These are phyloP conservation scores for Furcula furcula DNA, from an alignment of 2,888 invertebrate species.

Conservation along the genomic window DNA sequence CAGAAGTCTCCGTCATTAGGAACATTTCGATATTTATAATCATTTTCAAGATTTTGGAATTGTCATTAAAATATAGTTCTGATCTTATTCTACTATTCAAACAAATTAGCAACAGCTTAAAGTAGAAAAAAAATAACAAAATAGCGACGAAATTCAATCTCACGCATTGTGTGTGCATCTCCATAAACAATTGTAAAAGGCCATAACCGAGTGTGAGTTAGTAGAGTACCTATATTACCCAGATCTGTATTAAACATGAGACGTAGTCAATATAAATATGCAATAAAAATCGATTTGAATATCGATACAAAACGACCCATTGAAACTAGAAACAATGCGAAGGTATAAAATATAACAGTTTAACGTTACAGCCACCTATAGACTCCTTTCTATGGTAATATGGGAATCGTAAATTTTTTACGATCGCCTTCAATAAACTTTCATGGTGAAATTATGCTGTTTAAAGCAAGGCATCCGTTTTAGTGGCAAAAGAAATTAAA, in stretches of 20 bases:
- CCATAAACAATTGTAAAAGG: constrained; percentile 8
- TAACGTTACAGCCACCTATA: constrained; percentile 43
- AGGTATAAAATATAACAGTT: constrained; percentile 46
- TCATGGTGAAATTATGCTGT: constrained; percentile 38
- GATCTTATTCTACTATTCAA: too few species aligned
- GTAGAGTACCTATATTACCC: constrained; percentile 9
- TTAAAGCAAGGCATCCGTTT: constrained; percentile 32
- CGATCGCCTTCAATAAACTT: constrained; percentile 43
- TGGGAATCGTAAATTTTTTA: constrained; percentile 54
- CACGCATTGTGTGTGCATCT: constrained; percentile 4
- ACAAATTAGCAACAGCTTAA: too few species aligned
- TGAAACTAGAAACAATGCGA: constrained; percentile 55
- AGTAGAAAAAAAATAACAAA: constrained; percentile 2
- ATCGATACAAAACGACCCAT: constrained; percentile 36
- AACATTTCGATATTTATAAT: too few species aligned
- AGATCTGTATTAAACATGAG: constrained; percentile 15
- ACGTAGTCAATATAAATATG: constrained; percentile 31
- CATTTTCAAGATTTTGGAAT: too few species aligned
- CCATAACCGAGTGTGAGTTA: constrained; percentile 15
- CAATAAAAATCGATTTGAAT: constrained; percentile 42
- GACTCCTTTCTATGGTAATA: constrained; percentile 61
- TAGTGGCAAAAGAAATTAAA: constrained; percentile 18
- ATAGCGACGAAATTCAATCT: constrained; percentile 5
- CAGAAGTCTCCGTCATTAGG: too few species aligned
- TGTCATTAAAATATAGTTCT: too few species aligned